Base-by-base conservation (phyloP, 1,140 invertebrate species). In the Pogonomyrmex californicus region DNA sequence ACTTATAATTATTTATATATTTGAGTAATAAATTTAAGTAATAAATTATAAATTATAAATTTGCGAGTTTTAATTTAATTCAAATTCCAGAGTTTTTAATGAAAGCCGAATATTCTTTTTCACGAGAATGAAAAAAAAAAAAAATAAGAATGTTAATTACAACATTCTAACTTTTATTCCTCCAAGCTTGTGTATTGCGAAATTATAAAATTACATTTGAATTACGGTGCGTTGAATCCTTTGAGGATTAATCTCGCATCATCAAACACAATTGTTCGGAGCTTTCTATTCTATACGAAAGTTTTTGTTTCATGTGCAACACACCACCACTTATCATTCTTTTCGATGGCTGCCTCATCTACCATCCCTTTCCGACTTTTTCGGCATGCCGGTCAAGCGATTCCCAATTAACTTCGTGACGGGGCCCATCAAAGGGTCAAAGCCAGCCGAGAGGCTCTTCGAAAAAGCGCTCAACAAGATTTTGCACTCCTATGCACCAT, bases 401-500 rank as follows among this genome's bases (percentile, higher is more conserved):
- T 54, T 47, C 56, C 65, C 63, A 88, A 91, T 91, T 90, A 91
- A 73, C 77, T 58, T 17, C 63, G 36, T 44, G 68, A 66, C 56
- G 23, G 44, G 56, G 10, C 60, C n/a, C 51, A 23, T 56, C 41
- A 58, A 90, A 77, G 49, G 56, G 33, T 86, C 23, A 87, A 90
- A 89, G 60, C 82, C 60, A 44, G 33, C 75, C 47, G 44, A 83
- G 49, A 49, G 73, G 30, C 75, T 62, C 58, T 73, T 49, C 54
- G 41, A 41, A 41, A 58, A 85, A 76, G 36, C 70, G 36, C 54
- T 86, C 76, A 81, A 81, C 85, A 68, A 68, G 85, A 81, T 81
- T 86, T 82, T 86, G 76, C 63, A 86, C 76, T 81, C 33, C 54
- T 82, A 79, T 81, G 68, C 63, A 44, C 63, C 77, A 90, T 87